These are phyloP conservation scores for Anagrus nilaparvatae DNA, from an alignment of 1,140 invertebrate genomes.

Conservation along the genomic window DNA sequence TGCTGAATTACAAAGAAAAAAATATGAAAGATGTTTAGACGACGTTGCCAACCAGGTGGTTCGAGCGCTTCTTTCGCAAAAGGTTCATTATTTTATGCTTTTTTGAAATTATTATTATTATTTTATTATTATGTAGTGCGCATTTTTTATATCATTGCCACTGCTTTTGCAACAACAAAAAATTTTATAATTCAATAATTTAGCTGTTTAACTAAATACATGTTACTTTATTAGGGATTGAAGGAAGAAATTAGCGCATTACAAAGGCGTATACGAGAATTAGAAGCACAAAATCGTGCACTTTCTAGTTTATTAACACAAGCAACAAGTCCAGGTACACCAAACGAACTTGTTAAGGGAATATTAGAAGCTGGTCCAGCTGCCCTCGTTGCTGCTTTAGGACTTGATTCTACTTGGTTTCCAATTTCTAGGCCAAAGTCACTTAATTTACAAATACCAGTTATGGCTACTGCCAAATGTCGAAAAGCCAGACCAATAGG, in stretches of 20 bases:
- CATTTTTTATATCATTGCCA: not conserved
- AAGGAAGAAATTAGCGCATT: slow-evolving; percentile 56
- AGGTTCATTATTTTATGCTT: slow-evolving; percentile 54
- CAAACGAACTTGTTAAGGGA: slow-evolving; percentile 29
- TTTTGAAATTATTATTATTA: slow-evolving; percentile 21
- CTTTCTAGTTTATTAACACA: slow-evolving; percentile 55
- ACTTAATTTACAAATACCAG: slow-evolving; percentile 51
- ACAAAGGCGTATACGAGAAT: slow-evolving; percentile 52
- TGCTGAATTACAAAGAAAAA: slow-evolving; percentile 51
- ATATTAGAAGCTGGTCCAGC: slow-evolving; percentile 32
- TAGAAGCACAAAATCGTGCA: slow-evolving; percentile 57
- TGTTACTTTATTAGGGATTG: slow-evolving; percentile 41
- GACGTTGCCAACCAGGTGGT: slow-evolving; percentile 73
- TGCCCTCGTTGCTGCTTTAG: slow-evolving; percentile 27
- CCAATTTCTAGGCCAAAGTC: slow-evolving; percentile 53
- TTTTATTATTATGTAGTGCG: slow-evolving; percentile 10
- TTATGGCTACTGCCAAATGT: slow-evolving; percentile 39
- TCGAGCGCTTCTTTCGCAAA: slow-evolving; percentile 69
- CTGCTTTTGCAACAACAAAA: not conserved
- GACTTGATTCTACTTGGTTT: slow-evolving; percentile 51
- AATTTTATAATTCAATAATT: too few species aligned
- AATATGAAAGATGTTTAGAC: slow-evolving; percentile 66
- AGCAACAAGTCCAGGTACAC: slow-evolving; percentile 44
- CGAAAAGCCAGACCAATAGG: slow-evolving; percentile 32
- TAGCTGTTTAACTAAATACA: not conserved